Evolutionary conservation across 2,888 invertebrate genomes (phyloP).

Genomic region (Endotricha flammealis): DNA sequence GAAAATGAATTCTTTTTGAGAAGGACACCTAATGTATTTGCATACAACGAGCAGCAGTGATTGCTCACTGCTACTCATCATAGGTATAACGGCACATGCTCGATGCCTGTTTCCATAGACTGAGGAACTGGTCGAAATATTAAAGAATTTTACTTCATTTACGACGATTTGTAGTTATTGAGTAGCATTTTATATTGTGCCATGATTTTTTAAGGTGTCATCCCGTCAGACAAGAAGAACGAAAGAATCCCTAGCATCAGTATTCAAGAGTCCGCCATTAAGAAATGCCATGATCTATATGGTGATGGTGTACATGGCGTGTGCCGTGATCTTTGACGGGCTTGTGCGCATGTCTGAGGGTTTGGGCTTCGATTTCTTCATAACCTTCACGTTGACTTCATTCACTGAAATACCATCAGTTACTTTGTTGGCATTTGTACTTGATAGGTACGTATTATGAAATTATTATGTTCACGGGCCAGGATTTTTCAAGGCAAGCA

Average conservation of each 20-base stretch:
- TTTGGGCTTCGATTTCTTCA: constrained; percentile 64
- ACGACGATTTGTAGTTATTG: too few relatives aligned
- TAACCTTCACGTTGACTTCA: constrained; percentile 63
- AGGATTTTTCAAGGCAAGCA: too few relatives aligned
- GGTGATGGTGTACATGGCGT: constrained; percentile 58
- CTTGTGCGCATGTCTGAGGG: constrained; percentile 67
- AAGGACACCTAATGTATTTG: too few relatives aligned
- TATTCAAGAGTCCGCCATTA: constrained; percentile 46
- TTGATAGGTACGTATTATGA: constrained; percentile 47
- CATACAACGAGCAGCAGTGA: too few relatives aligned
- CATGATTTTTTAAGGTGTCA: constrained; percentile 38
- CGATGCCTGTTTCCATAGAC: too few relatives aligned
- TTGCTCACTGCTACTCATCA: too few relatives aligned
- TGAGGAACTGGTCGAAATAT: too few relatives aligned
- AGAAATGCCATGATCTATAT: constrained; percentile 47
- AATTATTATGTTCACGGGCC: too few relatives aligned
- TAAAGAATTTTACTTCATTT: too few relatives aligned
- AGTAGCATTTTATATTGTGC: too few relatives aligned
- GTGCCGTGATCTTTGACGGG: constrained; percentile 62
- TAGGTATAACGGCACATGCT: too few relatives aligned
- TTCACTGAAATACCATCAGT: constrained; percentile 69
- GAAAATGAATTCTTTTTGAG: too few relatives aligned
- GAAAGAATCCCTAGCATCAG: constrained; percentile 43
- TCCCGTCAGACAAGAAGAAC: constrained; percentile 48
- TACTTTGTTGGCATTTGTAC: constrained; percentile 49